Evolutionary conservation across 2,797 vertebrate genomes (phyloP).

Genomic region (Anisognathus igniventris): DNA sequence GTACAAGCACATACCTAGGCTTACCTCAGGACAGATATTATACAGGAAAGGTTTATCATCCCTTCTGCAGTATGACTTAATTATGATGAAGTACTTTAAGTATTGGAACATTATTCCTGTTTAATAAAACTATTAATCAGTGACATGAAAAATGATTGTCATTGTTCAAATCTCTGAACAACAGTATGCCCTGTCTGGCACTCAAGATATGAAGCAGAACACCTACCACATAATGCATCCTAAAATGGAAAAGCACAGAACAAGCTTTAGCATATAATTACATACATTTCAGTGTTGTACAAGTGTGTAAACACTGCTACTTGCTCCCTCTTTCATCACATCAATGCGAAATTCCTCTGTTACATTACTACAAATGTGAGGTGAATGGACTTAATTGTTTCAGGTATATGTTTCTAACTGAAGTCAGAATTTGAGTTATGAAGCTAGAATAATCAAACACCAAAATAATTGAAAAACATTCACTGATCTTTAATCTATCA

Average conservation of each 20-base stretch:
- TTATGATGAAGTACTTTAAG: background rate
- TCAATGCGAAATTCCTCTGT: background rate
- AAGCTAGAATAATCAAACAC: background rate
- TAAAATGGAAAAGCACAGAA: background rate
- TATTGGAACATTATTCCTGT: background rate
- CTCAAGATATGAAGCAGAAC: background rate
- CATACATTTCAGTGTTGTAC: background rate
- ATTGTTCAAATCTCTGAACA: background rate
- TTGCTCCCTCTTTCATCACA: background rate
- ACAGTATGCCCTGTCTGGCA: background rate
- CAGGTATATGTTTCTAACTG: background rate
- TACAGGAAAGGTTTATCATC: background rate
- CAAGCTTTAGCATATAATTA: background rate
- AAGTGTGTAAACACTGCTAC: background rate
- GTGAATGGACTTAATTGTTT: background rate
- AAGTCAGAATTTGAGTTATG: background rate
- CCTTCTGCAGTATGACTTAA: background rate
- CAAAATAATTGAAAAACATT: background rate
- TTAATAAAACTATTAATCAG: background rate
- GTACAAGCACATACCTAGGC: background rate
- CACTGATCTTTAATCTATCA: background rate
- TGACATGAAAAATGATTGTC: background rate
- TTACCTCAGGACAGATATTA: background rate
- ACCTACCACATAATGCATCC: background rate
- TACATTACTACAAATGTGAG: background rate